Conservation (phyloP, 2,888 invertebrate species). For the Papilio gigon region DNA sequence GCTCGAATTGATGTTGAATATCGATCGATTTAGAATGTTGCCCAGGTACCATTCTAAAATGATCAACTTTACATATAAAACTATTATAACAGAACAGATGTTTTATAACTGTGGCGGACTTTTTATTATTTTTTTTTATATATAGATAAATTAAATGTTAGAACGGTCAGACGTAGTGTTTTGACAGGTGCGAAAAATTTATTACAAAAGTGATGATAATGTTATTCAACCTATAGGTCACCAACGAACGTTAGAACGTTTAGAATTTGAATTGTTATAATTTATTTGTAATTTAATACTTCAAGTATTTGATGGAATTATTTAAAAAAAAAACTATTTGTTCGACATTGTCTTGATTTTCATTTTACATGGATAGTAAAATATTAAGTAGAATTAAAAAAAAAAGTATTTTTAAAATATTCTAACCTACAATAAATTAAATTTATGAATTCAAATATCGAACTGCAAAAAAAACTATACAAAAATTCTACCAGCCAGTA, state of each 20-base stretch:
- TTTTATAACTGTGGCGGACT: background rate
- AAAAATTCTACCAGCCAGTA: background rate
- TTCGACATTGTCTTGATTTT: too few species aligned
- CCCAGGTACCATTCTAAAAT: slow-evolving; percentile 8
- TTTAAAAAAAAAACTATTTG: too few species aligned
- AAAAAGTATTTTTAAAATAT: too few species aligned
- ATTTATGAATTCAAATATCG: too few species aligned
- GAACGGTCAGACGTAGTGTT: slow-evolving; percentile 10
- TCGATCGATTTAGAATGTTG: slow-evolving; percentile 9
- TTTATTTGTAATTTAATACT: background rate
- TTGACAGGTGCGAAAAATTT: slow-evolving; percentile 7
- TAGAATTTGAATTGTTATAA: background rate
- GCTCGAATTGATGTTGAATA: slow-evolving; percentile 20
- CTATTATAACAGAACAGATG: slow-evolving; percentile 1
- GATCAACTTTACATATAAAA: background rate
- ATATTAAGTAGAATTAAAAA: too few species aligned
- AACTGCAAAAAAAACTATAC: background rate
- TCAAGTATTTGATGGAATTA: background rate
- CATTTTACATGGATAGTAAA: too few species aligned
- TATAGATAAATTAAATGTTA: background rate
- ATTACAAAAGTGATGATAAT: slow-evolving; percentile 1
- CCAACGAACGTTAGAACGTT: background rate
- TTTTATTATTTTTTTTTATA: background rate
- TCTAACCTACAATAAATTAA: too few species aligned
- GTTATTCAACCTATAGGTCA: slow-evolving; percentile 5